Base-by-base conservation (phyloP, 2,113 vertebrate species). In the Cynoglossus semilaevis region DNA sequence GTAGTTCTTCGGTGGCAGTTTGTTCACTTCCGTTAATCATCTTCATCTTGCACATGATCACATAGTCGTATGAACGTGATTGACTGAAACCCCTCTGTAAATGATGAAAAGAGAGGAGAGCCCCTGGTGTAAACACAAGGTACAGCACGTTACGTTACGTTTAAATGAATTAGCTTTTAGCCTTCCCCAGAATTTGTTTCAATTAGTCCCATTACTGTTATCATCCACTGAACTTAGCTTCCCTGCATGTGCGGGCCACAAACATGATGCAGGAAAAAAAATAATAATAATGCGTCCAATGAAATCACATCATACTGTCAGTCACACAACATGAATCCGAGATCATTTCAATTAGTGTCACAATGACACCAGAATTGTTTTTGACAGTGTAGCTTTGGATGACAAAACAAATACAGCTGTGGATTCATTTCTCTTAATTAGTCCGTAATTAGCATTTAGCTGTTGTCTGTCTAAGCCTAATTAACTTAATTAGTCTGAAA, bases 391-490 rank as follows among this genome's bases (percentile, higher is more conserved):
- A 67, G 68, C 22, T 77, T 80, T 74, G 67, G 61, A 72, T 72
- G 50, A 42, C 58, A 55, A 80, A 85, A 83, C 77, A 88, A 85
- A 81, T 82, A 74, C 72, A 83, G 68, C 70, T 81, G 69, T 60
- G 70, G 51, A 79, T 77, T 79, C 34, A 76, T 84, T 84, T 74
- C 71, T 85, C 70, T 80, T 84, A 79, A 88, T 88, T 85, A 85
- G 67, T 36, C 46, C 10, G 69, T 76, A 85, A 87, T 87, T 85
- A 84, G 62, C 70, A 81, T 85, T 82, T 85, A 77, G 73, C 75
- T 76, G 72, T 80, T 83, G 81, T 83, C 79, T 79, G 72, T 81
- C 77, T 83, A 58, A 77, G 77, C 80, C 81, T 85, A 80, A 85
- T 87, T 86, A 85, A 75, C 75, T 59, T 70, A 72, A 78, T 86